Base-by-base conservation (phyloP, 1,140 invertebrate species). In the Caenorhabditis latens region DNA sequence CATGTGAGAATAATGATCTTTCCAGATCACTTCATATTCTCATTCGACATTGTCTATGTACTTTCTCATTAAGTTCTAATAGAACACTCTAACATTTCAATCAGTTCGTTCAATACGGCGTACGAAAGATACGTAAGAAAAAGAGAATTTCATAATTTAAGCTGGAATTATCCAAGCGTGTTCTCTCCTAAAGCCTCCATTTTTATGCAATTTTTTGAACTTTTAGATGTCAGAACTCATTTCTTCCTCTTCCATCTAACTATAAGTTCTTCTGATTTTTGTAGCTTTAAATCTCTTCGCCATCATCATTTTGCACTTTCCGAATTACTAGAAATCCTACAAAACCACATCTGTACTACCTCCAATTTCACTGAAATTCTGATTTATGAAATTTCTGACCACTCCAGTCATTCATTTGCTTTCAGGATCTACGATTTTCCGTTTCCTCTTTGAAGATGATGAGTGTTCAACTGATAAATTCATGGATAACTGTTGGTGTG, bases 401-500 rank as follows among this genome's bases (percentile, higher is more conserved):
- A 58, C 19, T 58, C 8, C 9, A 11, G 61, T 32, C 24, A 13
- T 11, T 11, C 8, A 32, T 13, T 21, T 32, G 11, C 9, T 63
- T 32, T 63, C 8, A 63, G 50, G 16, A 53, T 14, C 16, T 14
- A 53, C 9, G 13, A 53, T 16, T 53, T 50, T n/a, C 32, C 32
- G 32, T 43, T 8, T 24, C 21, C 19, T 50, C 46, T 13, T 24
- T 79, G 46, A 79, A 32, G 53, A 79, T 79, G 71, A 50, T 79
- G 46, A 53, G 46, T 46, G 71, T 24, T 50, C 19, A 24, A 79
- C 8, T 21, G 19, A 79, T 79, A 5, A 42, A 50, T 79, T 48
- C 71, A 24, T 21, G 43, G 46, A 79, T 79, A 4, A 79, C 71
- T 4, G 71, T 79, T 79, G 43, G 4, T 5, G 71, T 79, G 19